Evolutionary conservation across 2,113 vertebrate species (phyloP).

Genomic region (Pyxicephalus adspersus): DNA sequence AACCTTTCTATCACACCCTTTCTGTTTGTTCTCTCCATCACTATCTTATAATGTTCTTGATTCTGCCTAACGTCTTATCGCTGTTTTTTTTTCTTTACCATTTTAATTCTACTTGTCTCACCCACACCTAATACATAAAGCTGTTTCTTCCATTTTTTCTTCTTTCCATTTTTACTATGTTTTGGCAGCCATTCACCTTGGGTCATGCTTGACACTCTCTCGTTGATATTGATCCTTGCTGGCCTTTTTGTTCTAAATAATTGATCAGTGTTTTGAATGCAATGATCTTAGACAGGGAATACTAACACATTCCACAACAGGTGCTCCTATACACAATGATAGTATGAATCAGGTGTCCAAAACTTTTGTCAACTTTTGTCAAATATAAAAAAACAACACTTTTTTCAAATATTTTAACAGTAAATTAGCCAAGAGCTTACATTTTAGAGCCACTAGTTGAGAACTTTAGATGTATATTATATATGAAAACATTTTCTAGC

Average conservation of each 20-base stretch:
- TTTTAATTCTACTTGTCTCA: background rate
- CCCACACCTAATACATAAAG: background rate
- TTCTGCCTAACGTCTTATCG: slow-evolving; percentile 7
- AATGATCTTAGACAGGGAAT: background rate
- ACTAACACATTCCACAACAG: background rate
- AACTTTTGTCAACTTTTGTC: no score
- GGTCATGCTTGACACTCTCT: background rate
- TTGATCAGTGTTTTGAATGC: background rate
- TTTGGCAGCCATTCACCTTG: background rate
- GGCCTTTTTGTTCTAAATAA: background rate
- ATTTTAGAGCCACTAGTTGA: no score
- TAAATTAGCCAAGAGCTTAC: no score
- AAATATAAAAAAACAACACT: no score
- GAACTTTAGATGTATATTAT: no score
- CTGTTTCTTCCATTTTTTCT: background rate
- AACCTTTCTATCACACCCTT: slow-evolving; percentile 12
- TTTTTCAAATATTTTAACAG: no score
- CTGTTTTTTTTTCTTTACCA: background rate
- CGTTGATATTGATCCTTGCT: background rate
- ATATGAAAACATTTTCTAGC: no score
- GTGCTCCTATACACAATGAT: background rate
- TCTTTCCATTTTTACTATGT: background rate
- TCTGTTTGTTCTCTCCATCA: slow-evolving; percentile 19
- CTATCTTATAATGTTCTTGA: background rate
- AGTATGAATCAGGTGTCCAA: no score